Percentiles rank a stretch among this genome's conserved stretches.
Evolutionary conservation across 2,888 invertebrate species (phyloP).

Genomic region (Mythimna vitellina): DNA sequence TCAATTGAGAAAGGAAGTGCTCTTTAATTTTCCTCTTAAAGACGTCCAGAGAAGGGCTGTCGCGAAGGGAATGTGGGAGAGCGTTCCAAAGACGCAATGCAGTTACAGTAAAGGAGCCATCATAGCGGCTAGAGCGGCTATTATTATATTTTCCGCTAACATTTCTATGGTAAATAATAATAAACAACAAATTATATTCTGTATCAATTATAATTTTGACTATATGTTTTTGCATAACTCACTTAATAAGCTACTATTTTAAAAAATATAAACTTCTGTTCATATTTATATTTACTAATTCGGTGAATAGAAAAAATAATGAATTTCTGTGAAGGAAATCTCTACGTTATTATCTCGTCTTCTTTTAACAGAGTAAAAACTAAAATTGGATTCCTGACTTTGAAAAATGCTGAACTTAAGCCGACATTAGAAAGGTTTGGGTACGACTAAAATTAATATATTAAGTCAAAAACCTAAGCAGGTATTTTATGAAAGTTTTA

Average conservation of each 20-base stretch:
- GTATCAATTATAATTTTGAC: not conserved
- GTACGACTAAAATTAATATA: not conserved
- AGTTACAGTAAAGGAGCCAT: too few species aligned
- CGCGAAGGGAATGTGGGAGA: too few species aligned
- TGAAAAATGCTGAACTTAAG: constrained; percentile 3
- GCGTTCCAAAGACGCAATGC: too few species aligned
- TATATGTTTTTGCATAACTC: too few species aligned
- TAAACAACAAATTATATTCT: not conserved
- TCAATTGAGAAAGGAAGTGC: too few species aligned
- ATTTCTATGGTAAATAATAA: not conserved
- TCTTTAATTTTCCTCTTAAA: too few species aligned
- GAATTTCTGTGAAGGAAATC: not conserved
- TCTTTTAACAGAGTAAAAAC: not conserved
- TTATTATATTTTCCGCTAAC: not conserved
- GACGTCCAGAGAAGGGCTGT: too few species aligned
- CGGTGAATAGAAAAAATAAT: too few species aligned
- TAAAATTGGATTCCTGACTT: constrained; percentile 1
- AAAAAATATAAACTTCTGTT: too few species aligned
- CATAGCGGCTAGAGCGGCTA: too few species aligned
- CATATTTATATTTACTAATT: too few species aligned
- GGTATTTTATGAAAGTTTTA: not conserved
- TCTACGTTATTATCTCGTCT: not conserved
- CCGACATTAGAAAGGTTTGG: constrained; percentile 23
- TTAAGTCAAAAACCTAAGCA: not conserved
- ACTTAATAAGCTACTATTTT: too few species aligned